phyloP scores from a whole-genome alignment of 2,113 vertebrate genomes.

The Phalacrocorax brasilianus region DNA sequence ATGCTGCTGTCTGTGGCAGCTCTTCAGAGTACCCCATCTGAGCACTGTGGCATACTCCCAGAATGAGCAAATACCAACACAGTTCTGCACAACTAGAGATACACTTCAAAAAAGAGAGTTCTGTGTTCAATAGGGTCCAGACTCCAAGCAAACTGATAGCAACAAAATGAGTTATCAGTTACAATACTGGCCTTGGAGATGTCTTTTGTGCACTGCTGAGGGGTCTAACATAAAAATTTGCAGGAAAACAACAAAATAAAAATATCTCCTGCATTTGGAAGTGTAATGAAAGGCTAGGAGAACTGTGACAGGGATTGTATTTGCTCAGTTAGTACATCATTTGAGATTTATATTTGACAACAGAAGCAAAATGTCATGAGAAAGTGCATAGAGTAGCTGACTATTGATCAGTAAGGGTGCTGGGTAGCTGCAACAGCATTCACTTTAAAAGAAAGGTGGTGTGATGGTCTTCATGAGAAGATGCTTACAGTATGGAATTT shows the following conservation, averaged over 20 bases:
- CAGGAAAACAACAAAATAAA: background rate
- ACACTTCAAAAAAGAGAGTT: background rate
- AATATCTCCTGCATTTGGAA: background rate
- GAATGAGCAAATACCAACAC: background rate
- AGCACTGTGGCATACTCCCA: background rate
- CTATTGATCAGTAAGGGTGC: background rate
- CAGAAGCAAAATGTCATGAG: background rate
- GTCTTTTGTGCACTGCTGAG: background rate
- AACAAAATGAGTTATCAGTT: background rate
- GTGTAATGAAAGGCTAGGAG: constrained; percentile 45
- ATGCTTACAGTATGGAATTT: background rate
- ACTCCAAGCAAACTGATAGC: background rate
- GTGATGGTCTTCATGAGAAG: background rate
- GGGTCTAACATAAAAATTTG: background rate
- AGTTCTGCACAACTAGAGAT: background rate
- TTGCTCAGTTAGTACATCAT: background rate
- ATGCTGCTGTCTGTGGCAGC: background rate
- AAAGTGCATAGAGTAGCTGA: background rate
- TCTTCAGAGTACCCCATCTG: background rate
- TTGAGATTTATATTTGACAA: constrained; percentile 1
- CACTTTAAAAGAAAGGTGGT: background rate
- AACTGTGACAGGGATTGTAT: background rate
- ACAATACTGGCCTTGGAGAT: background rate
- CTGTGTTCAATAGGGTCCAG: background rate
- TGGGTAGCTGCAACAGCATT: background rate